Evolutionary conservation across 2,888 invertebrate species (phyloP), one percentile per base, ranked within the genome.

Genomic region (Drosophila antonietae): DNA sequence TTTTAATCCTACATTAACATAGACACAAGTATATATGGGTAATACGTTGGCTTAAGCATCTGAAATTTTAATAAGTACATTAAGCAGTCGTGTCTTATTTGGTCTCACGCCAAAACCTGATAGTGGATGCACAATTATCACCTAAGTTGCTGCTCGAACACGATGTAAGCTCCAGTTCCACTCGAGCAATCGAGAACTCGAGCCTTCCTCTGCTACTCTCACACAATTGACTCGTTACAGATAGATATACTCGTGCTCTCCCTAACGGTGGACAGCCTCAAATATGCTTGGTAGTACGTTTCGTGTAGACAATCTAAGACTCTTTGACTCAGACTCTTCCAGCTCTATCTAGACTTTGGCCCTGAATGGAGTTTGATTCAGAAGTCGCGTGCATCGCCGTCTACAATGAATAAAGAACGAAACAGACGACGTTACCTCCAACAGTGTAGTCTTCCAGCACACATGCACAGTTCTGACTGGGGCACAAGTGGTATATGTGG

Each of bases 61-160:
- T 53, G 58, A 41, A 43, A 69, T 60, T 44, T 31, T 57, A 53
- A 69, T 69, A 69, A 23, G 43, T 69, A 59, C 60, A 41, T 63
- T 37, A 51, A 43, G 61, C 68, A 68, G 57, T 66, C 73, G 62
- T 84, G 72, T 53, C 59, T 62, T 62, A 73, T 43, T 47, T 14
- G 39, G 66, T 73, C 73, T 76, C 83, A 81, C 86, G 90, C 86
- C 83, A 88, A 90, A 83, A 75, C 77, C 75, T 85, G 81, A 89
- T 85, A 84, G 80, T 90, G 82, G 83, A 78, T 70, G 75, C 73
- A 78, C 78, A 88, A 89, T 87, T 88, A 90, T 83, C 86, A 88
- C 83, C 83, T 79, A 66, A 75, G 73, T 74, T 77, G 75, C 60
- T 65, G 76, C 65, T 69, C 69, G 71, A 73, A 73, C 82, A 79